A percentile compares a stretch with the other conserved stretches of the same genome.
Evolutionary conservation across 2,797 vertebrate species (phyloP).

Genomic region (Rhynchonycteris naso): DNA sequence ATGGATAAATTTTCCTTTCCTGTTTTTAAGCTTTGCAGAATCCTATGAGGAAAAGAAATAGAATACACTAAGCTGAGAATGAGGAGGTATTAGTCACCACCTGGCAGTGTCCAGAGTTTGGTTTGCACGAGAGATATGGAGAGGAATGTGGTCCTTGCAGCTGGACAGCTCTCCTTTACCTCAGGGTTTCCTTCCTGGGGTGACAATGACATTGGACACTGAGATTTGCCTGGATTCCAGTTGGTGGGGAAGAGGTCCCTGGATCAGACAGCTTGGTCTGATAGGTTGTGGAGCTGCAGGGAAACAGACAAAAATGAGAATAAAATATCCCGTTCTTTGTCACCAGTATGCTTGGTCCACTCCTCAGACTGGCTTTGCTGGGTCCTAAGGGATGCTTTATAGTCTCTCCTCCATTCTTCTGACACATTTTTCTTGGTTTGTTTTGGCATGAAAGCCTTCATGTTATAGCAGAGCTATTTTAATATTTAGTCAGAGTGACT

Average conservation of each 20-base stretch:
- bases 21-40: constrained; percentile 67
- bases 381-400: accelerated
- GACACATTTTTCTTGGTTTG: neutral
- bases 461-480: neutral
- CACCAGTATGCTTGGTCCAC: accelerated
- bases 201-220: constrained; percentile 86
- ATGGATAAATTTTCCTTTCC: constrained; percentile 67
- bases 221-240: constrained; percentile 69
- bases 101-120: constrained; percentile 75
- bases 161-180: constrained; percentile 80
- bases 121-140: constrained; percentile 85
- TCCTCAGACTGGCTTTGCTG: neutral
- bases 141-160: constrained; percentile 83
- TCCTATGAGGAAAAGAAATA: constrained; percentile 72
- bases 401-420: neutral
- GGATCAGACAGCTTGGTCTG: constrained; percentile 51
- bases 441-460: neutral
- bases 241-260: constrained; percentile 38
- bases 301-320: neutral
- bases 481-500: neutral
- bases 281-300: neutral
- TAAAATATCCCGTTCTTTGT: accelerated
- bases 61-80: constrained; percentile 59
- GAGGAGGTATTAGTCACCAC: constrained; percentile 75
- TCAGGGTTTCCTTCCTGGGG: constrained; percentile 86